phyloP scores from a whole-genome alignment of 2,888 invertebrate genomes.

The Dromius quadrimaculatus region DNA sequence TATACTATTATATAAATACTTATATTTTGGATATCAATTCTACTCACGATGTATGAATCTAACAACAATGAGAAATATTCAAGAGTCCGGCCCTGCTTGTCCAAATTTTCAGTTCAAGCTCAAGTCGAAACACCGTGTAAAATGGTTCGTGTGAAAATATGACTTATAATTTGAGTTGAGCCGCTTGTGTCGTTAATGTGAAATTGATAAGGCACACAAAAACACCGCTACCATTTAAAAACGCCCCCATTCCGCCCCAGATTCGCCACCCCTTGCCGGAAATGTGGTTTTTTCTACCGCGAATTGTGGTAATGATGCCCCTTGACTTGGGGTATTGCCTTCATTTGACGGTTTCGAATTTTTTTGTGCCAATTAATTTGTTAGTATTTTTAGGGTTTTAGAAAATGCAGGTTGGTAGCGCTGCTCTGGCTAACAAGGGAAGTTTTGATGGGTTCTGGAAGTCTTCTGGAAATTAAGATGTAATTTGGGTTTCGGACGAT shows the following conservation, averaged over 20 bases:
- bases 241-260: constrained; percentile 42
- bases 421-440: constrained; percentile 22
- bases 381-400: constrained; percentile 13
- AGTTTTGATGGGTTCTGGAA: constrained; percentile 25
- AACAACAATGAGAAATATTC: no score
- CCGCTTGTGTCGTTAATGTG: constrained; percentile 43
- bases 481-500: neutral
- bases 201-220: constrained; percentile 48
- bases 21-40: no score
- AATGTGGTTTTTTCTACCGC: constrained; percentile 7
- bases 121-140: constrained; percentile 43
- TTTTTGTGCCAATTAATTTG: constrained; percentile 31
- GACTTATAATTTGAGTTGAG: constrained; percentile 38
- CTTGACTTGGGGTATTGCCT: neutral
- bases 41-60: no score
- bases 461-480: constrained; percentile 17
- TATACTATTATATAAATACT: no score
- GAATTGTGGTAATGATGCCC: constrained; percentile 1
- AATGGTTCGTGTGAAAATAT: constrained; percentile 51
- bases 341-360: neutral
- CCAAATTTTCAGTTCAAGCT: constrained; percentile 37
- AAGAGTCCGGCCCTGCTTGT: constrained; percentile 25
- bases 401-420: neutral
- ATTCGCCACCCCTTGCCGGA: constrained; percentile 14
- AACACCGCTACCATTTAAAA: constrained; percentile 34